phyloP scores from a whole-genome alignment of 2,797 vertebrate species.

The Lepidocolaptes lacrymiger region DNA sequence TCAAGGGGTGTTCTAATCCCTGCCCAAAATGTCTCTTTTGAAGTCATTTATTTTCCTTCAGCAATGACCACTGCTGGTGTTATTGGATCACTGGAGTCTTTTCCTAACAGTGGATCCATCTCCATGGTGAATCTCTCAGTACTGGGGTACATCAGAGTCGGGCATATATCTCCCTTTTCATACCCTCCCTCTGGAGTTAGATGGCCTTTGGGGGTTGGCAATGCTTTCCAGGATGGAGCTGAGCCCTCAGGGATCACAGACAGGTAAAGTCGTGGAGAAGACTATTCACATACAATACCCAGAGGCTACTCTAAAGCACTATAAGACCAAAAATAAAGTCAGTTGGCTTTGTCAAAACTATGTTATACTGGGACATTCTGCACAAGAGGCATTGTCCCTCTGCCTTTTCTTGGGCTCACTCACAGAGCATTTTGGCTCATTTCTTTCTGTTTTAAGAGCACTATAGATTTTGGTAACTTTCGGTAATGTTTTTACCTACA shows the following conservation, averaged over 20 bases:
- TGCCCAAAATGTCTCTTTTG: neutral
- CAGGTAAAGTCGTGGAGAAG: neutral
- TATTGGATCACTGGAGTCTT: neutral
- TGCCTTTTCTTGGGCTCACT: neutral
- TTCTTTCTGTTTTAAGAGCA: neutral
- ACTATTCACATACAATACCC: neutral
- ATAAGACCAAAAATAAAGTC: neutral
- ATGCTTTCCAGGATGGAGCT: neutral
- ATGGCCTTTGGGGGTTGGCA: neutral
- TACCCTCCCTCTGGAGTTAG: neutral
- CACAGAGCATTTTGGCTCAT: neutral
- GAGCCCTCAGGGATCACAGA: neutral
- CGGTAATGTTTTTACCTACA: neutral
- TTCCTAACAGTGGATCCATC: neutral
- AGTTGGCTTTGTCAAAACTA: neutral
- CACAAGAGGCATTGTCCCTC: neutral
- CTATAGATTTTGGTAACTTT: neutral
- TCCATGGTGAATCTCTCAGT: neutral
- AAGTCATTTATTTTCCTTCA: neutral
- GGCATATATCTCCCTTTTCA: fast-evolving
- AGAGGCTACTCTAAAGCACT: neutral
- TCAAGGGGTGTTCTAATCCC: neutral
- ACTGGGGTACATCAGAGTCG: neutral
- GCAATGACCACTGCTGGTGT: neutral
- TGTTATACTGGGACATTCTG: neutral